Evolutionary conservation across 2,888 invertebrate genomes (phyloP), one percentile per base, ranked within the genome.

Genomic region (Dicyrtomina minuta): DNA sequence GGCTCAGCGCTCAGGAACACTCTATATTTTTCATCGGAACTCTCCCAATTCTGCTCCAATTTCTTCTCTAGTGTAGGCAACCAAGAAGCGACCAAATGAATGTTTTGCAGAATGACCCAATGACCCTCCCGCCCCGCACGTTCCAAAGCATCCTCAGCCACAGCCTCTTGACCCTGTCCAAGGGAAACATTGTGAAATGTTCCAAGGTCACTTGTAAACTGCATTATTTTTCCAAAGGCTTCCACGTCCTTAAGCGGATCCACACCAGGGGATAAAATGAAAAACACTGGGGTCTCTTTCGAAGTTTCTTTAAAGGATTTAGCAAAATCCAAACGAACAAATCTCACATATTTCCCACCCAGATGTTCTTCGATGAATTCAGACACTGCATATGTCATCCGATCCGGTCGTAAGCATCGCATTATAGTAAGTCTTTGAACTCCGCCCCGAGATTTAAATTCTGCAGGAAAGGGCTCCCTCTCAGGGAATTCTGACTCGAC

Each of bases 361-460:
- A 97, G 87, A 83, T 95, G 94, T 82, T 96, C 96, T 83, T 95
- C 95, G 79, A 97, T 93, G 80, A 96, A 97, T 15, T 93, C 89
- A 79, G 89, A 88, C 72, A 97, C 88, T 1, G 96, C 96, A 83
- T 97, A 96, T 0, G 93, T 93, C 96, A 97, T 96, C 79, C 97
- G 87, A 82, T 97, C 97, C 0, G 97, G 95, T 77, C 97, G 84
- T 22, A 97, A 83, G 0, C 96, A 96, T 81, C 97, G 86, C 85
- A 97, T 87, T 92, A 97, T 96, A 81, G 96, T 96, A n/a, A 97
- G 84, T 76, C 94, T 87, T 93, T 87, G 96, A 22, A 97, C 84
- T 0, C 94, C 89, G 0, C 92, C 90, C 84, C 96, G 96, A 80
- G 92, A 95, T 83, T 96, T 97, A 96, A 96, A 97, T 83, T 97